Conservation (phyloP, 2,888 invertebrate species). For the Lasioglossum malachurum region DNA sequence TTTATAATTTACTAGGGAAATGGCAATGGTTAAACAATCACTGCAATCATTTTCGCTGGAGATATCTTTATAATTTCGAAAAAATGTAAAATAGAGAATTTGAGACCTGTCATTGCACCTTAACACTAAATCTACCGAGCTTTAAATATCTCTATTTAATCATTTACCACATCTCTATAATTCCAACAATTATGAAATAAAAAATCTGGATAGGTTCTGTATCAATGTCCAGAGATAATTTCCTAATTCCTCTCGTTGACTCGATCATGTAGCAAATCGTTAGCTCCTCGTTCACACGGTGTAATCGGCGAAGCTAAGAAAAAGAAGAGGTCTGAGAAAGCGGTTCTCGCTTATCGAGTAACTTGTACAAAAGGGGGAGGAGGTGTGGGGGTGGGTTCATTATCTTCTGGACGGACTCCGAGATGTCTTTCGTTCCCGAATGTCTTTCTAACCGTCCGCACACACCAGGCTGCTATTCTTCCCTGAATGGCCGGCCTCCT, state of each 20-base stretch:
- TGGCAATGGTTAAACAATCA: not conserved
- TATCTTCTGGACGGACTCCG: slow-evolving; percentile 63
- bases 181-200: too few relatives aligned
- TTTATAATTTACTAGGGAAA: not conserved
- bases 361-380: slow-evolving; percentile 59
- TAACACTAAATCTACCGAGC: too few relatives aligned
- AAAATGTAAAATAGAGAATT: too few relatives aligned
- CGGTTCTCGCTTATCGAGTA: slow-evolving; percentile 58
- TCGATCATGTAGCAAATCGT: not conserved
- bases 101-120: too few relatives aligned
- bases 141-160: too few relatives aligned
- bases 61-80: too few relatives aligned
- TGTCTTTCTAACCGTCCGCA: slow-evolving; percentile 63
- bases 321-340: slow-evolving; percentile 19
- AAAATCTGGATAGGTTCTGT: too few relatives aligned
- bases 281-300: slow-evolving; percentile 21
- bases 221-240: too few relatives aligned
- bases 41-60: not conserved
- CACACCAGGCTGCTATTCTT: slow-evolving; percentile 63
- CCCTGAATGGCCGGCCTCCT: slow-evolving; percentile 71
- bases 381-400: slow-evolving; percentile 30
- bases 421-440: slow-evolving; percentile 61
- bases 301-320: not conserved
- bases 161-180: too few relatives aligned
- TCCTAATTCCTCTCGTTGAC: not conserved